A percentile compares a stretch with the other conserved stretches of the same genome.
Evolutionary conservation across 2,113 vertebrate genomes (phyloP).

Genomic region (Lagopus leucura): DNA sequence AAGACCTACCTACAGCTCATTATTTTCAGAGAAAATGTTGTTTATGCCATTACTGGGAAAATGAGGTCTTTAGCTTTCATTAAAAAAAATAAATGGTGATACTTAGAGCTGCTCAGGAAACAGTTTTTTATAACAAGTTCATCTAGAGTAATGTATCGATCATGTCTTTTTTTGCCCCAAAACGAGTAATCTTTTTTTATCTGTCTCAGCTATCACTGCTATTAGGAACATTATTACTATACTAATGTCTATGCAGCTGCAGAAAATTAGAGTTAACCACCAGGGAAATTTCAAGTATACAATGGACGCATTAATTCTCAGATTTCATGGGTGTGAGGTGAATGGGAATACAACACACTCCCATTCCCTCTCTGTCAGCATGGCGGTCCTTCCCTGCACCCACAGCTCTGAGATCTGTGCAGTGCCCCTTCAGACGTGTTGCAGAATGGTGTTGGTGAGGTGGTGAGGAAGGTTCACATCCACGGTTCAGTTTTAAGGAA

Average conservation of each 20-base stretch:
- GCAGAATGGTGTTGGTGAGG: not conserved
- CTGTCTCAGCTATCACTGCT: slow-evolving; percentile 35
- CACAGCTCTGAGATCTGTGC: not conserved
- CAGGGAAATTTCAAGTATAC: slow-evolving; percentile 54
- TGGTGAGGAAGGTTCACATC: not conserved
- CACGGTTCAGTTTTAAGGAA: not conserved
- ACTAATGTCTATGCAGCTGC: slow-evolving; percentile 65
- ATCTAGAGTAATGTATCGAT: not conserved
- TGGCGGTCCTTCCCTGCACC: not conserved
- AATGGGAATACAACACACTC: not conserved
- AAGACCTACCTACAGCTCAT: not conserved
- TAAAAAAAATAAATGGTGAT: not conserved
- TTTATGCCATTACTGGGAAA: not conserved
- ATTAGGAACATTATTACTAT: slow-evolving; percentile 56
- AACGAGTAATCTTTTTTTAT: slow-evolving; percentile 40
- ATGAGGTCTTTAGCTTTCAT: not conserved
- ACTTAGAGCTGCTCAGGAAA: not conserved
- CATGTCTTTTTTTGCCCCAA: not conserved
- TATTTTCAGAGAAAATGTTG: slow-evolving; percentile 11
- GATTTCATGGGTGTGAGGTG: slow-evolving; percentile 31
- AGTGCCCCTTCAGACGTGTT: not conserved
- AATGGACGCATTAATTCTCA: slow-evolving; percentile 45
- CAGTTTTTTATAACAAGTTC: not conserved
- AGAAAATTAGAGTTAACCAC: slow-evolving; percentile 68
- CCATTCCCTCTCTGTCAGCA: not conserved